Evolutionary conservation across 2,113 vertebrate species (phyloP).

Genomic region (Engraulis encrasicolus): DNA sequence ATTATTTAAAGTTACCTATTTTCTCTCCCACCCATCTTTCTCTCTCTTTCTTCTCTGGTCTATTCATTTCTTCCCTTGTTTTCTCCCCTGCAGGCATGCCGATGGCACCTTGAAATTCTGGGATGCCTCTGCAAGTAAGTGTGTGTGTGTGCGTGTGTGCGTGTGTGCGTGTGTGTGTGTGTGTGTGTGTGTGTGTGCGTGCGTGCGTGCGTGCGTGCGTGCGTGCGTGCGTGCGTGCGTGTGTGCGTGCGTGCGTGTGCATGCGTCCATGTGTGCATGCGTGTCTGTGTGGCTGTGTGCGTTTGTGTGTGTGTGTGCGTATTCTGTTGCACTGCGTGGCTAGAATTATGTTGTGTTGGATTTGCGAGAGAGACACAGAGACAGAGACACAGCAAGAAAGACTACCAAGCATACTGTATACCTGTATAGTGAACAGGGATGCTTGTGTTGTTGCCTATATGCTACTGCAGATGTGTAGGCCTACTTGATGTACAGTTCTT

Average conservation of each 20-base stretch:
- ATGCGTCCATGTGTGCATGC: background rate
- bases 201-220: background rate
- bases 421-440: no score
- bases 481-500: no score
- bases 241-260: background rate
- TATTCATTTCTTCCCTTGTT: background rate
- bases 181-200: background rate
- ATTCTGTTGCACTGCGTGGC: no score
- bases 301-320: background rate
- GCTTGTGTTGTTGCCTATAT: no score
- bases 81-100: conserved; percentile 82
- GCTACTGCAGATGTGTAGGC: no score
- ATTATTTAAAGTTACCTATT: background rate
- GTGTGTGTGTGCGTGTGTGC: background rate
- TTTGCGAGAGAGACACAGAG: no score
- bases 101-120: conserved; percentile 99
- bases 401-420: no score
- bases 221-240: background rate
- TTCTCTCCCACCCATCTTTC: background rate
- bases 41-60: background rate
- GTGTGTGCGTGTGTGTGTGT: background rate
- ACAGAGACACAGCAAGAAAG: no score
- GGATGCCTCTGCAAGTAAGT: conserved; percentile 98
- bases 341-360: no score
- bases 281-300: background rate